These are phyloP conservation scores for Gorsachius goisagi DNA, from an alignment of 2,113 vertebrate species.

Conservation along the genomic window DNA sequence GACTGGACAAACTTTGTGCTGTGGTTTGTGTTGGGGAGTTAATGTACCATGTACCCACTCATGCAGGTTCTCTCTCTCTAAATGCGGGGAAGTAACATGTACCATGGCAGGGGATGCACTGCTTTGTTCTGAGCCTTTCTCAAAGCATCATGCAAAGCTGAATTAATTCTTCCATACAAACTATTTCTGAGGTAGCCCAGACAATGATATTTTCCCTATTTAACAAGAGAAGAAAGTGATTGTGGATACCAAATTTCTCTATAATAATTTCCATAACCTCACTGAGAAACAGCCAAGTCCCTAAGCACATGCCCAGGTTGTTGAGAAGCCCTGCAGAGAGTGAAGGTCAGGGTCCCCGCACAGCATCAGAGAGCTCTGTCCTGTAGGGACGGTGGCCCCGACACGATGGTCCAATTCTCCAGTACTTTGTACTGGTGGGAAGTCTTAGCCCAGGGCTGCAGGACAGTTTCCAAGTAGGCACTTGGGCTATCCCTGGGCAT, in stretches of 20 bases:
- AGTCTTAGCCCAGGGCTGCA: neutral
- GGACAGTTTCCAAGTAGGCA: neutral
- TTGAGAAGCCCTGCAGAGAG: neutral
- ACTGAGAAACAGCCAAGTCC: neutral
- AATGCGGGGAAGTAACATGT: neutral
- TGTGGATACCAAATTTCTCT: neutral
- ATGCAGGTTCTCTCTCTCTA: neutral
- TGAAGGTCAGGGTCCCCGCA: neutral
- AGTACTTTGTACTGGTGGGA: neutral
- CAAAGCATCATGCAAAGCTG: neutral
- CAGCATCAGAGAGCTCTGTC: neutral
- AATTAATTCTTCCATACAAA: neutral
- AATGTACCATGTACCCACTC: neutral
- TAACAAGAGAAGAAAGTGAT: neutral
- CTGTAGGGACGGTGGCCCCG: neutral
- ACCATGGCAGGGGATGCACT: neutral
- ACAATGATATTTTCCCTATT: neutral
- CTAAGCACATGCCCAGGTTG: neutral
- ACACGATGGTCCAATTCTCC: fast-evolving
- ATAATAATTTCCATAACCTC: neutral
- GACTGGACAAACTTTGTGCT: neutral
- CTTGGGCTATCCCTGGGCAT: neutral
- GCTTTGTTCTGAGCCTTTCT: neutral
- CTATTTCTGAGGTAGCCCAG: neutral
- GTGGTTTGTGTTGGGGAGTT: neutral